Base-by-base conservation (phyloP, 2,888 invertebrate species). In the Polydrusus cervinus region DNA sequence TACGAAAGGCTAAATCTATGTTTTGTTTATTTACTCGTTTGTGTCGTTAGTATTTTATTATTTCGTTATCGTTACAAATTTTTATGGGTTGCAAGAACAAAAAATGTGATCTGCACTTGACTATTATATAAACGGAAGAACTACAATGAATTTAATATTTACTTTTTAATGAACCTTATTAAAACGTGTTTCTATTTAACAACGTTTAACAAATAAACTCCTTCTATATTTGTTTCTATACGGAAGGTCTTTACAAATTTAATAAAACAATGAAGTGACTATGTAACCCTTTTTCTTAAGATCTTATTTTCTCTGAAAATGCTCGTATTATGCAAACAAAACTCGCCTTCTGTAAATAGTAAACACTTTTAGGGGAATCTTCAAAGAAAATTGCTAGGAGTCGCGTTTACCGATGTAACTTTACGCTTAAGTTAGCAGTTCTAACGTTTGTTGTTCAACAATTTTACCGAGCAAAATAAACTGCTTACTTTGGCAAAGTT, bases 401-500 rank as follows among this genome's bases (percentile, higher is more conserved):
- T 64, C 47, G 20, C 64, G 49, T 47, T 64, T 64, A 64, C 64
- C 64, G 13, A 30, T 64, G 64, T 64, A 64, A 64, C 64, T 64
- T 64, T 64, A 64, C 47, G 64, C 64, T 64, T 64, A 64, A 64
- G 47, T 64, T 64, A 30, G 47, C 64, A 64, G 25, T 64, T 64
- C 47, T 30, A 47, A 16, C 30, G 64, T 64, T 64, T 64, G 47
- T 47, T 47, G 47, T 47, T 45, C 30, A 30, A 47, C 47, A 64
- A 64, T 64, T 64, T 64, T 30, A 62, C 47, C 64, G 47, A 49
- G 47, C 16, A 64, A 64, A 30, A 30, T 64, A 64, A 64, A 64
- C 64, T 64, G 47, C 47, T 64, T 47, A 14, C n/a, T 64, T 47
- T 47, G 20, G 20, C 47, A 64, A 47, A 64, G 64, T 64, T 64